Base-by-base conservation (phyloP, 2,797 vertebrate species). In the Cichlasoma orientale region DNA sequence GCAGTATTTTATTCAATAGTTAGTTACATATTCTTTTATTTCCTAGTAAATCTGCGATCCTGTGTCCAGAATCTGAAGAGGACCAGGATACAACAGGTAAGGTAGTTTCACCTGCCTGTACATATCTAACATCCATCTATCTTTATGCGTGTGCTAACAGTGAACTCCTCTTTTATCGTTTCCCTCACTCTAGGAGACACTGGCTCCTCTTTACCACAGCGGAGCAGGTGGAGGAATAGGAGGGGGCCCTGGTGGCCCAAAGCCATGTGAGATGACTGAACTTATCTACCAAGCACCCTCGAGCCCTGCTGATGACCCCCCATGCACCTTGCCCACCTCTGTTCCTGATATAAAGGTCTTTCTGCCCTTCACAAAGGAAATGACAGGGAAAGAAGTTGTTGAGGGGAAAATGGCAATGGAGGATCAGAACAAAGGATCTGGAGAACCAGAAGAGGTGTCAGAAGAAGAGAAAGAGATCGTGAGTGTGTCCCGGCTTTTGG, bases 11-110 rank as follows among this genome's bases (percentile, higher is more conserved):
- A 11, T 72, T 25, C 44, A 13, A 9, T 69, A 29, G 66, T 47
- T 72, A 77, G 7, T 12, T 78, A 47, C 25, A 59, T 31, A 55
- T 72, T 85, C 1, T 75, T 59, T 88, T 13, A 76, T 80, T 85
- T 18, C 88, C 14, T 53, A 96, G 96, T 95, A 33, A 96, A 96
- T 87, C 84, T 96, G 70, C 92, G 95, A 74, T 94, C 93, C 19
- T 96, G 95, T 72, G 94, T 96, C 72, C 95, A 96, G 91, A 96
- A 95, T 86, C 91, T 96, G 77, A 96, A 96, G 91, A 91, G 95
- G 80, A 96, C 93, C 8, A 90, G 95, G 80, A 96, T 95, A 79
- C 95, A 95, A 79, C 95, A 96, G 92, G 96, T 96, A 88, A 89
- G 85, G 72, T 63, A n/a, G 19, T 29, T 23, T 23, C 8, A 44